Percentiles rank a stretch among this genome's conserved stretches.
Conservation (phyloP, 2,888 invertebrate genomes). For the Cheilosia scutellata region DNA sequence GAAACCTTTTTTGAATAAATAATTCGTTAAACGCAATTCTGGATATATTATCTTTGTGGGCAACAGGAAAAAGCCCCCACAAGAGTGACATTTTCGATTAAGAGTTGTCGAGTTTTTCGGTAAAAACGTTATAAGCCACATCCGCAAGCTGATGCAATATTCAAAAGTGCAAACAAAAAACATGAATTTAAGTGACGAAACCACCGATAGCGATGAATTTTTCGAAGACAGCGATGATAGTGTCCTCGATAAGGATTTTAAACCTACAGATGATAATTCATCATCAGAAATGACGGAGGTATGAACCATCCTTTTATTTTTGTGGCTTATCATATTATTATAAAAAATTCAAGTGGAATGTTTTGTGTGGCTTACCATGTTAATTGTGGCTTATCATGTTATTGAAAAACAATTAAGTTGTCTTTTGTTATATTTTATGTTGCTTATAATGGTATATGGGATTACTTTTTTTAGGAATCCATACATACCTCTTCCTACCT, state of each 20-base stretch:
- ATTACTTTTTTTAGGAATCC: too few relatives aligned
- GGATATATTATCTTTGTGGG: too few relatives aligned
- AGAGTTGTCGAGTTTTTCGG: neutral
- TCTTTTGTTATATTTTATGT: neutral
- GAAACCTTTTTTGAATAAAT: too few relatives aligned
- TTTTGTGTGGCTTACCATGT: neutral
- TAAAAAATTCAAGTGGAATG: slow-evolving; percentile 1
- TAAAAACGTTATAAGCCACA: neutral
- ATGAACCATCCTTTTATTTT: neutral
- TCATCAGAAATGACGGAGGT: neutral
- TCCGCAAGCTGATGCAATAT: neutral
- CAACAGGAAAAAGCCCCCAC: too few relatives aligned
- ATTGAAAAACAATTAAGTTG: neutral
- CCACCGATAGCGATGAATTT: slow-evolving; percentile 1
- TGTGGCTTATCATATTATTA: slow-evolving; percentile 18
- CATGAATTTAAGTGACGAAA: neutral
- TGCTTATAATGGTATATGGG: too few relatives aligned
- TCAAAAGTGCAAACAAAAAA: slow-evolving; percentile 4
- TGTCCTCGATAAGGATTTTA: slow-evolving; percentile 9
- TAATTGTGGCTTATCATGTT: slow-evolving; percentile 11
- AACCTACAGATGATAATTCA: neutral
- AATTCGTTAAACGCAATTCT: too few relatives aligned
- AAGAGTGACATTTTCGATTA: slow-evolving; percentile 1
- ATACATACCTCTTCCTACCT: too few relatives aligned
- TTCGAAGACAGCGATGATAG: slow-evolving; percentile 1